Evolutionary conservation across 2,888 invertebrate species (phyloP).

Genomic region (Geotrupes spiniger): DNA sequence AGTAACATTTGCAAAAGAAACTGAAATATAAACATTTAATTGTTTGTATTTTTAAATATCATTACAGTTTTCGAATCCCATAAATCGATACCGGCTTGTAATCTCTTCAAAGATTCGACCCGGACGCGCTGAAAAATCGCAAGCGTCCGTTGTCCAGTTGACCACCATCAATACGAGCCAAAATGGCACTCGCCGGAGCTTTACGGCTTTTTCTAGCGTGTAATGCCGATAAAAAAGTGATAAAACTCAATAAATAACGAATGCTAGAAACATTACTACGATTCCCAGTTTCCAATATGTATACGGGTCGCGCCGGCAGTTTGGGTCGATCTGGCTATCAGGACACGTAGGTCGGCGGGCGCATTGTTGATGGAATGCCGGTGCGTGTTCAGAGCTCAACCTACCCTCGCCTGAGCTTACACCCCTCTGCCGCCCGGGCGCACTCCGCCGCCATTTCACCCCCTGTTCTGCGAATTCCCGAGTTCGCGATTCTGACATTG

Average conservation of each 20-base stretch:
- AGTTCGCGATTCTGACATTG: constrained; percentile 26
- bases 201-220: constrained; percentile 13
- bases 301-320: constrained; percentile 5
- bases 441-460: constrained; percentile 28
- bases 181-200: no score
- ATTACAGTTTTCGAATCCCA: no score
- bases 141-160: no score
- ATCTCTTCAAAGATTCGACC: no score
- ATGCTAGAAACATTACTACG: constrained; percentile 25
- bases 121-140: no score
- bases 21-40: no score
- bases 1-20: no score
- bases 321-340: constrained; percentile 28
- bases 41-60: no score
- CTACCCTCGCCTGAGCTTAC: constrained; percentile 16
- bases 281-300: constrained; percentile 14
- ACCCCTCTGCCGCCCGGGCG: constrained; percentile 22
- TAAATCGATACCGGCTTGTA: no score
- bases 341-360: constrained; percentile 33
- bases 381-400: constrained; percentile 33
- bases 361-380: constrained; percentile 35
- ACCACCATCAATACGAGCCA: no score
- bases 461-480: constrained; percentile 23
- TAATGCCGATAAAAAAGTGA: constrained; percentile 25
- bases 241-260: constrained; percentile 28